phyloP scores from a whole-genome alignment of 2,888 invertebrate species.

The Epinotia ramella region DNA sequence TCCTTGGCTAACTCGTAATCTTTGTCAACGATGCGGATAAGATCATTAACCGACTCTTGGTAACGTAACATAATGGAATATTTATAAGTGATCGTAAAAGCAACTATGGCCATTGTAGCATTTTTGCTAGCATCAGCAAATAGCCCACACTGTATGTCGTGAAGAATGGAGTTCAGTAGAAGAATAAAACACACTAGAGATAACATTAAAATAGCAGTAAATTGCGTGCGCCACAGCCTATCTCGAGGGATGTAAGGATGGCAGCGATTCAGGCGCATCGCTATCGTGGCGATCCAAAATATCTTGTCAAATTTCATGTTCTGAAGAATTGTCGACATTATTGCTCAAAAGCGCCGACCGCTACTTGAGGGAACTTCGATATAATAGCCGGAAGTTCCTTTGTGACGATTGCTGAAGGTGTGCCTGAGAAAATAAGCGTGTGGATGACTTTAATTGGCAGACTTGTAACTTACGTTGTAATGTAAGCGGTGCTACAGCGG shows the following conservation, averaged over 20 bases:
- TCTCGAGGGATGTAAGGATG: slow-evolving; percentile 56
- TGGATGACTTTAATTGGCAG: slow-evolving; percentile 8
- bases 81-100: slow-evolving; percentile 60
- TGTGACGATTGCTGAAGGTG: slow-evolving; percentile 37
- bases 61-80: slow-evolving; percentile 59
- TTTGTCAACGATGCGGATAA: slow-evolving; percentile 58
- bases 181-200: slow-evolving; percentile 47
- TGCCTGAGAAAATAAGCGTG: slow-evolving; percentile 8
- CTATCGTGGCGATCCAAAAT: slow-evolving; percentile 55
- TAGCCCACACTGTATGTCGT: slow-evolving; percentile 57
- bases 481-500: slow-evolving; percentile 10
- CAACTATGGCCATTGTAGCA: slow-evolving; percentile 60
- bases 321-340: slow-evolving; percentile 47
- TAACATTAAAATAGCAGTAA: slow-evolving; percentile 48
- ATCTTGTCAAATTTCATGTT: slow-evolving; percentile 56
- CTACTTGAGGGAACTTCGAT: slow-evolving; percentile 5
- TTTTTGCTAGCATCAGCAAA: slow-evolving; percentile 65
- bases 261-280: slow-evolving; percentile 57
- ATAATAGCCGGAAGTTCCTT: slow-evolving; percentile 28
- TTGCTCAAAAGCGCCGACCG: slow-evolving; percentile 9
- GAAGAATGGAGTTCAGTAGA: slow-evolving; percentile 56
- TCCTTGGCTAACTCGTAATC: slow-evolving; percentile 61
- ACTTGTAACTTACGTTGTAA: neutral
- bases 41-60: slow-evolving; percentile 53
- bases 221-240: slow-evolving; percentile 54